Conservation (phyloP, 2,113 vertebrate genomes). For the Condylura cristata region DNA sequence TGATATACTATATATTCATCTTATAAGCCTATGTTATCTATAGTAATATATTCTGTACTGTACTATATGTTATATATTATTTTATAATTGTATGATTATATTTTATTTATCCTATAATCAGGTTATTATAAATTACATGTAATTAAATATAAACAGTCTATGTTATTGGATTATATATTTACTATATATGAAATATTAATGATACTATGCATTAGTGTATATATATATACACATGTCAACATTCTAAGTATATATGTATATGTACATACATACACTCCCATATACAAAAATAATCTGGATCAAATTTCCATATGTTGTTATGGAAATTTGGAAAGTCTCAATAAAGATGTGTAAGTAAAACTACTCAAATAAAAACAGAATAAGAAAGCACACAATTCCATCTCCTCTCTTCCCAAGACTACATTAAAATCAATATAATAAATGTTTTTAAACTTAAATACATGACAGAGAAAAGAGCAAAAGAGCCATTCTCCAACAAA, state of each 20-base stretch:
- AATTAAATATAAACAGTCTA: neutral
- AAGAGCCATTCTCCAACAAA: constrained; percentile 9
- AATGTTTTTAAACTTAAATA: constrained; percentile 21
- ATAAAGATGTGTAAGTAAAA: constrained; percentile 21
- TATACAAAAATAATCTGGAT: neutral
- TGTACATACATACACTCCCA: too few species aligned
- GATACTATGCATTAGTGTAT: neutral
- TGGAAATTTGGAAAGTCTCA: constrained; percentile 19
- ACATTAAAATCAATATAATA: constrained; percentile 44
- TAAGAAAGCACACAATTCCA: neutral
- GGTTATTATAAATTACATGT: neutral
- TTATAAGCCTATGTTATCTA: neutral
- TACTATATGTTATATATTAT: neutral
- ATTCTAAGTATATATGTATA: neutral
- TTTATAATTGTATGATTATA: neutral
- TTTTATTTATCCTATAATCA: neutral
- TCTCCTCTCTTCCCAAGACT: neutral
- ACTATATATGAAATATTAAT: neutral
- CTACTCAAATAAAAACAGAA: neutral
- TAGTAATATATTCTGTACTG: neutral
- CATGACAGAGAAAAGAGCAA: constrained; percentile 13
- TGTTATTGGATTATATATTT: neutral
- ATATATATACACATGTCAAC: neutral
- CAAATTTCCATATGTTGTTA: constrained; percentile 22
- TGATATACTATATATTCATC: neutral